Evolutionary conservation across 2,888 invertebrate species (phyloP), one percentile per base, ranked within the genome.

Genomic region (Podabrus alpinus): DNA sequence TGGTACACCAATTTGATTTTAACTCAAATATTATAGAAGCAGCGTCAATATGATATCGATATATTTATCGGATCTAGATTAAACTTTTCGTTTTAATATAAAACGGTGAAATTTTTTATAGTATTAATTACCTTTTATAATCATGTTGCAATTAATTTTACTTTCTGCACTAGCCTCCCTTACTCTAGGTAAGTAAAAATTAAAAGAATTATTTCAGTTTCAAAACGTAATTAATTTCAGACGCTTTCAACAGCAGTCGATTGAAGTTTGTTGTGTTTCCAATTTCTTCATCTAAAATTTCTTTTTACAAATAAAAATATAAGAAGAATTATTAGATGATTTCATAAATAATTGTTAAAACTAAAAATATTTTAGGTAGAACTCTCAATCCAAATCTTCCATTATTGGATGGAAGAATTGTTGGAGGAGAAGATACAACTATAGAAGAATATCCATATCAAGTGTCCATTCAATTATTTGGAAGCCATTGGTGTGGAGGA

Each of bases 401-500:
- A n/a, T n/a, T n/a, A n/a, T n/a, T n/a, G n/a, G n/a, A n/a, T n/a
- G n/a, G n/a, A n/a, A n/a, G n/a, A n/a, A n/a, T n/a, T n/a, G n/a
- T n/a, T n/a, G n/a, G n/a, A n/a, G n/a, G n/a, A n/a, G n/a, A n/a
- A n/a, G n/a, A n/a, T n/a, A n/a, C n/a, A n/a, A n/a, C n/a, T n/a
- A n/a, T n/a, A n/a, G n/a, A n/a, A n/a, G n/a, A n/a, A n/a, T n/a
- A n/a, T n/a, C n/a, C n/a, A n/a, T n/a, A n/a, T n/a, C n/a, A n/a
- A n/a, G n/a, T n/a, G n/a, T n/a, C n/a, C 1, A 7, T 71, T 11
- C 10, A 29, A 21, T 21, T 15, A 7, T 4, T 10, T 16, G 64
- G 45, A n/a, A n/a, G 10, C 7, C 71, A 71, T 15, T 45, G 15
- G 15, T 71, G 71, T 13, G 71, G 71, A n/a, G 66, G 61, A n/a